phyloP scores from a whole-genome alignment of 2,113 vertebrate genomes.

The Muntiacus reevesi region DNA sequence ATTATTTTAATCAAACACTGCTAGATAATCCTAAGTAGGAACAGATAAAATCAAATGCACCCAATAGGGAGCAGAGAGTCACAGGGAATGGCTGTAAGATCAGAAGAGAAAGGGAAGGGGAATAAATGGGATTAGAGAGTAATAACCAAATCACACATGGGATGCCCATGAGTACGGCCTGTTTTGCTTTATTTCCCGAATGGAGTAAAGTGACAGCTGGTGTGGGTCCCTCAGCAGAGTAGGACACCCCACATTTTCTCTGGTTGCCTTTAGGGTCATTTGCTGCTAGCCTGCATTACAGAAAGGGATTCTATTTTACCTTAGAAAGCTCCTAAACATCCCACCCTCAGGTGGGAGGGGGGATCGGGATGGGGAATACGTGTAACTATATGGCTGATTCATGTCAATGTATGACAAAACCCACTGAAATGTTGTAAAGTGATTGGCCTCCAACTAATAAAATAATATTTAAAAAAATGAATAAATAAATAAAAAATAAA shows the following conservation, averaged over 20 bases:
- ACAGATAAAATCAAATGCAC: not conserved
- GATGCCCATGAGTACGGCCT: rapidly evolving
- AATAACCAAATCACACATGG: rapidly evolving
- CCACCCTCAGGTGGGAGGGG: no score
- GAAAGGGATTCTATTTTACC: not conserved
- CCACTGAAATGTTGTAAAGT: no score
- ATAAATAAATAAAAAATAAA: no score
- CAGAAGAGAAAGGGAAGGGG: not conserved
- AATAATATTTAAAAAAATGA: no score
- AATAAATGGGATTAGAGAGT: rapidly evolving
- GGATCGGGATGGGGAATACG: no score
- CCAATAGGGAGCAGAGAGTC: not conserved
- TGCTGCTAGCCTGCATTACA: not conserved
- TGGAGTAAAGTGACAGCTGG: rapidly evolving
- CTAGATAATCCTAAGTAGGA: no score
- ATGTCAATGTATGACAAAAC: no score
- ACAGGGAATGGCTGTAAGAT: not conserved
- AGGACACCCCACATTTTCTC: not conserved
- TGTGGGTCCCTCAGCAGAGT: rapidly evolving
- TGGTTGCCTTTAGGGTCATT: no score
- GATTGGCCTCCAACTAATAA: no score
- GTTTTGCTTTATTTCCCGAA: no score
- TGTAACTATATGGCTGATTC: no score
- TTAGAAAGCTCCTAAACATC: not conserved
- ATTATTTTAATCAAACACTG: not conserved